Evolutionary conservation across 2,888 invertebrate genomes (phyloP), one percentile per base, ranked within the genome.

Genomic region (Mimumesa dahlbomi): DNA sequence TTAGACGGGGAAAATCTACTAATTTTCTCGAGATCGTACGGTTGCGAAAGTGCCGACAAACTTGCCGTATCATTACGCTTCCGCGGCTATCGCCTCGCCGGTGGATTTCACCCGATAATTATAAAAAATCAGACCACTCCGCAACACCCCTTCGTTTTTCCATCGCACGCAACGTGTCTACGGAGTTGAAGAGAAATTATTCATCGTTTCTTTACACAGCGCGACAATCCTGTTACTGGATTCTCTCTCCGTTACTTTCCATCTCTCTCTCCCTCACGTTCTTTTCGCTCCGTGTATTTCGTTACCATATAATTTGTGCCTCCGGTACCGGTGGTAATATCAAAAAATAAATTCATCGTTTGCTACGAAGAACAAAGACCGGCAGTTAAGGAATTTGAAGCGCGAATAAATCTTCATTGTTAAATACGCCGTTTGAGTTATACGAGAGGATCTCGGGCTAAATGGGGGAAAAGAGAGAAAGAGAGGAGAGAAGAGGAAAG

Each of bases 1-100:
- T 65, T 58, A 7, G 21, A 7, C 22, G 45, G 34, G 61, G 46
- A 66, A n/a, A 50, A 62, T 54, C 29, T 13, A 34, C 29, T 45
- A 66, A 66, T 54, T 45, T 49, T 18, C 62, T 29, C 36, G n/a
- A 18, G 7, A 25, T 40, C 34, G 34, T 16, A 31, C 22, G 36
- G 31, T 42, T 48, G 29, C 29, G 40, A 34, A 42, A 46, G 31
- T 29, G 16, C 50, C 4, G 1, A 5, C 7, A 0, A 21, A 42
- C 14, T 31, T 5, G n/a, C 36, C 29, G 48, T 50, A 25, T 57
- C 45, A 50, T 56, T 65, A 31, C 19, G 19, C 22, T 43, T 36
- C 18, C 46, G 25, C 22, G 14, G 25, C 18, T 49, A 22, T n/a
- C 38, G 36, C 21, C 38, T 7, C 43, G 7, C 40, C 5, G 14